These are phyloP conservation scores for Gobio gobio DNA, from an alignment of 2,113 vertebrate species.

Conservation along the genomic window DNA sequence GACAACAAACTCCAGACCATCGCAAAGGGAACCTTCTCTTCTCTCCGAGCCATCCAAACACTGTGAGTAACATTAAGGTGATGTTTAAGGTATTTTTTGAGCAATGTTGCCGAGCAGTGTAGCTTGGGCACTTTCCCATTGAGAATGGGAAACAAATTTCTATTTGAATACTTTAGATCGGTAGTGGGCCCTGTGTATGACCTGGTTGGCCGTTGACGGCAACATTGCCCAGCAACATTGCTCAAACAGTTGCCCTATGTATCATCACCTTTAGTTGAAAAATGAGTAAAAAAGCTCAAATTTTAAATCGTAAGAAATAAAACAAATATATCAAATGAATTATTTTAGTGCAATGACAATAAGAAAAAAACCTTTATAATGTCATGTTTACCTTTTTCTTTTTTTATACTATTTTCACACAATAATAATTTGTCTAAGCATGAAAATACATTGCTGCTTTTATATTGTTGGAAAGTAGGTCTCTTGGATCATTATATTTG, in stretches of 20 bases:
- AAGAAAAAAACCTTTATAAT: not conserved
- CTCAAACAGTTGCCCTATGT: no score
- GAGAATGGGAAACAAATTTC: no score
- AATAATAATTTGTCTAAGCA: not conserved
- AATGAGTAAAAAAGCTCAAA: no score
- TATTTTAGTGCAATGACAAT: not conserved
- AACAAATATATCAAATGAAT: not conserved
- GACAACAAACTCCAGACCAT: constrained; percentile 99
- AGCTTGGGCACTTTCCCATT: no score
- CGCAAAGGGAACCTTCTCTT: constrained; percentile 95
- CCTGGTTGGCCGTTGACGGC: not conserved
- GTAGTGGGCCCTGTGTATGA: not conserved
- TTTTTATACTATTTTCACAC: not conserved
- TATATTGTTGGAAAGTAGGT: not conserved
- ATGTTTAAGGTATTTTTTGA: not conserved
- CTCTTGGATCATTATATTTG: not conserved
- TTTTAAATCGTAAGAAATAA: no score
- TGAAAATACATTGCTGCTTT: not conserved
- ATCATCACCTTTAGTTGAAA: no score
- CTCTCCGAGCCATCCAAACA: constrained; percentile 94
- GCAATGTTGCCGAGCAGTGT: not conserved
- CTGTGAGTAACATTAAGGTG: constrained; percentile 81
- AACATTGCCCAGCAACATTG: no score
- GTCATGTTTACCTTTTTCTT: not conserved
- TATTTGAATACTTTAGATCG: not conserved